These are phyloP conservation scores for Macrochelys suwanniensis DNA, from an alignment of 2,797 vertebrate genomes.

Conservation along the genomic window DNA sequence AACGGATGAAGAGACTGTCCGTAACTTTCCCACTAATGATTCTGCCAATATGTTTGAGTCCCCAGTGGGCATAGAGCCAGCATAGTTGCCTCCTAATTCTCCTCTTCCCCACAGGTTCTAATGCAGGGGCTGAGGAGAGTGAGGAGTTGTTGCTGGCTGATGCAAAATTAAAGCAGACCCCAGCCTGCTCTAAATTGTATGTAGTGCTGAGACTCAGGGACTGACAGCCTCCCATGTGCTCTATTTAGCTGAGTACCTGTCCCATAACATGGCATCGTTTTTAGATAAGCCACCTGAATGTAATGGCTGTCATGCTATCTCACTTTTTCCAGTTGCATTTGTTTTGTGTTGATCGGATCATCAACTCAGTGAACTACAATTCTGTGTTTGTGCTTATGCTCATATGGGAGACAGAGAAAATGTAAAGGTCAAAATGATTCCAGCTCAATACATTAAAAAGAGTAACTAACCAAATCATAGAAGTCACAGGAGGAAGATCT, in stretches of 20 bases:
- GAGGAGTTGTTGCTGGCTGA: too few relatives aligned
- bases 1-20: not conserved
- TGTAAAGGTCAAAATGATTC: too few relatives aligned
- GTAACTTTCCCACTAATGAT: not conserved
- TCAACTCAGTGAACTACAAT: not conserved
- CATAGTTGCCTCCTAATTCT: not conserved
- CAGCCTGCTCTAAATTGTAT: too few relatives aligned
- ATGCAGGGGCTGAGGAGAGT: not conserved
- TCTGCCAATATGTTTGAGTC: not conserved
- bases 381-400: not conserved
- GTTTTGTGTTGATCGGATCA: not conserved
- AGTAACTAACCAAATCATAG: not conserved
- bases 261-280: not conserved
- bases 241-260: too few relatives aligned
- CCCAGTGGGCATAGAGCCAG: not conserved
- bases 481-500: not conserved
- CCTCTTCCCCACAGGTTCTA: not conserved
- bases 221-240: too few relatives aligned
- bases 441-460: not conserved
- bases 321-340: not conserved
- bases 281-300: not conserved
- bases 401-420: not conserved
- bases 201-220: too few relatives aligned
- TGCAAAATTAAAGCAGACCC: too few relatives aligned
- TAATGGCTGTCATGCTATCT: not conserved